These are phyloP conservation scores for Agriopis marginaria DNA, from an alignment of 2,888 invertebrate genomes.

Conservation along the genomic window DNA sequence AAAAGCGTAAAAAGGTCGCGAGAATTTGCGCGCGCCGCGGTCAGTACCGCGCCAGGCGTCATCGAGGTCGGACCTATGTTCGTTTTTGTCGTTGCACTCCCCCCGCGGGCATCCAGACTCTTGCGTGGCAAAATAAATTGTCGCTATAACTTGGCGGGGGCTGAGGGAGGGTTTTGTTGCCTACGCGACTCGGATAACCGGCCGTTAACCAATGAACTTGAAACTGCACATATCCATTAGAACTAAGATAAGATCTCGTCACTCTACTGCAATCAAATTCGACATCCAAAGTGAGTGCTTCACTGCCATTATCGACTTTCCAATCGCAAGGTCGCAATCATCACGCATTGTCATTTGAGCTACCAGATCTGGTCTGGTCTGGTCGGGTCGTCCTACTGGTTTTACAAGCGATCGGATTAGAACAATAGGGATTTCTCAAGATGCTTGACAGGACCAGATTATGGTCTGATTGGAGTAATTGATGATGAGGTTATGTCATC, in stretches of 20 bases:
- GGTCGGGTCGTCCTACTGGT: constrained; percentile 30
- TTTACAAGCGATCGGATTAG: constrained; percentile 33
- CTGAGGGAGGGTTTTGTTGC: too few species aligned
- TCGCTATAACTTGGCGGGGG: too few species aligned
- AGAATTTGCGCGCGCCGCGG: too few species aligned
- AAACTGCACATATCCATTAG: constrained; percentile 23
- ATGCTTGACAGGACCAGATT: constrained; percentile 24
- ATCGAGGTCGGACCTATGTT: too few species aligned
- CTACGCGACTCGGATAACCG: too few species aligned
- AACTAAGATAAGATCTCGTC: constrained; percentile 16
- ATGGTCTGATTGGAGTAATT: constrained; percentile 14
- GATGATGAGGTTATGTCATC: constrained; percentile 8
- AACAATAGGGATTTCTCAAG: constrained; percentile 44
- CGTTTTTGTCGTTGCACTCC: too few species aligned
- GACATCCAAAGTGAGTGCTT: constrained; percentile 17
- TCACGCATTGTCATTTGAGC: constrained; percentile 51
- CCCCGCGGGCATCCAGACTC: too few species aligned
- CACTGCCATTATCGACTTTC: constrained; percentile 15
- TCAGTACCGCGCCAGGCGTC: too few species aligned
- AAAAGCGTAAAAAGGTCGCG: too few species aligned
- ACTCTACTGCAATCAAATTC: constrained; percentile 22
- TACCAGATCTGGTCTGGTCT: not conserved
- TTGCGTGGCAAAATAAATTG: too few species aligned
- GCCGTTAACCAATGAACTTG: constrained; percentile 25
- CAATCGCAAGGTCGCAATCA: constrained; percentile 53